Base-by-base conservation (phyloP, 1,140 invertebrate genomes). In the Drosophila azteca region DNA sequence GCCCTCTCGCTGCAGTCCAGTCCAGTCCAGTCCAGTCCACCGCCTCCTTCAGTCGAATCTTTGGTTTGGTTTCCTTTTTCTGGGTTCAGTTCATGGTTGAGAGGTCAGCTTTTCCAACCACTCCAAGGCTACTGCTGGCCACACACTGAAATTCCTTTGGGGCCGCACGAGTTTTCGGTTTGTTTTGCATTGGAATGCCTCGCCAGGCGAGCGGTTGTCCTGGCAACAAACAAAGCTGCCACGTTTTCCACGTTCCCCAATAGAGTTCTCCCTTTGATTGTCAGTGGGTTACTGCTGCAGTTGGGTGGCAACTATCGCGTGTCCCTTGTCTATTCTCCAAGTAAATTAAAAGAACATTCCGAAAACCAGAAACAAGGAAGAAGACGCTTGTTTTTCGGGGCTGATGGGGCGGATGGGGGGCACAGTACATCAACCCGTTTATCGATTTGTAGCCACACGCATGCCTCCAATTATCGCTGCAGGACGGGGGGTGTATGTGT, bases 201-300 rank as follows among this genome's bases (percentile, higher is more conserved):
- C 11, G 4, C 17, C 17, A 20, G 17, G 0, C 11, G 1, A 48
- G 65, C 63, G 17, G 73, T 77, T 64, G 58, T 70, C 73, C 52
- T 77, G 74, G 59, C 65, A 58, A 26, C 24, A 26, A 26, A 26
- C 24, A 26, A 26, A 26, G 24, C 17, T 20, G 17, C 24, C 24
- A 26, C 24, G 24, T 26, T 26, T 26, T 26, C 17, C 17, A 20
- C 17, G 17, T 1, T 20, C 5, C 24, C 24, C 24, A 5, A 0
- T 24, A 24, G 2, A 24, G 2, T 24, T 24, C 2, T 4, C 22
- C 22, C 22, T 4, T 26, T 6, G 24, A 5, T 58, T 67, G 73
- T 62, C 81, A 85, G 82, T 85, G 82, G 81, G 81, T 85, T 85
- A 85, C 11, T 11, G 11, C 74, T 81, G 74, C 82, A 75, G 67